Base-by-base conservation (phyloP, 2,888 invertebrate genomes). In the Cryptosula pallasiana region DNA sequence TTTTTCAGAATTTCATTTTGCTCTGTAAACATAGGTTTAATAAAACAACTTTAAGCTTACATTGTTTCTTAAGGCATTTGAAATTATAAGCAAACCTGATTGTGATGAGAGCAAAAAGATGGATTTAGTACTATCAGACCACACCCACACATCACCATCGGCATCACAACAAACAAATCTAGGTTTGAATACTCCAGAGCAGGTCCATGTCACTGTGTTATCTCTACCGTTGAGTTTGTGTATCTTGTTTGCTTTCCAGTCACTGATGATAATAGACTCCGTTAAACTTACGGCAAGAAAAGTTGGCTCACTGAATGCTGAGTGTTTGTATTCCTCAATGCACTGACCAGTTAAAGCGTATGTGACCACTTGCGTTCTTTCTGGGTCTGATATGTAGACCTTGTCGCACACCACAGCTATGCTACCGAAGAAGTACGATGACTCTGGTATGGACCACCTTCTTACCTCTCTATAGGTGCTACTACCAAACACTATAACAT, bases 231-330 rank as follows among this genome's bases (percentile, higher is more conserved):
- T 9, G 5, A 13, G 13, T 25, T n/a, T n/a, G 5, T 57, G 57
- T 13, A 57, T 23, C 25, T 25, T 57, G 57, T 57, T 57, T 5
- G 57, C 57, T 57, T 25, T 57, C 20, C 57, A 57, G 57, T 57
- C 57, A 57, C 23, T 23, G 20, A 57, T 57, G 57, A 25, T 5
- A 23, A 57, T 45, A 45, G 45, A 45, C 9, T 45, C 45, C 20
- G 20, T 20, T 45, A 20, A 20, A 20, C 45, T 13, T 5, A 13
- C 25, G 5, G 57, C 25, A 9, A 23, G 57, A 23, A n/a, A 25
- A 9, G 13, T 25, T 5, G 57, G 25, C 5, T 9, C 5, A 23
- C 23, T 23, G 20, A 45, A 45, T 45, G 45, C 5, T 13, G 9
- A 13, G 45, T 45, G 45, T n/a, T n/a, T n/a, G n/a, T n/a, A n/a